phyloP scores from a whole-genome alignment of 2,888 invertebrate genomes.

The Meganola albula region DNA sequence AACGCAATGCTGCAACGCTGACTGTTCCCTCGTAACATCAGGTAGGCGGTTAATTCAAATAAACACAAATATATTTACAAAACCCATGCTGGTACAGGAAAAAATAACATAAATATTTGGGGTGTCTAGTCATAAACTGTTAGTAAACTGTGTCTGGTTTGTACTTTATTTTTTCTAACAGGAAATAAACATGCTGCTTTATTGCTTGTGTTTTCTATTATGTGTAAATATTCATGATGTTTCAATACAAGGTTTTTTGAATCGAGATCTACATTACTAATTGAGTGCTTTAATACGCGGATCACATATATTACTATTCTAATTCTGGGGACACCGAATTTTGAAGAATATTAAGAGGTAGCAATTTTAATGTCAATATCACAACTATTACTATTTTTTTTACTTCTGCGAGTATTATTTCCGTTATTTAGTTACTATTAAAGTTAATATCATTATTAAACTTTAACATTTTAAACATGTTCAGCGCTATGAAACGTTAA shows the following conservation, averaged over 20 bases:
- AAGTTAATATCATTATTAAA: no score
- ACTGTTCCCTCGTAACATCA: conserved; percentile 67
- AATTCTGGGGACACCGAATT: no score
- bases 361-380: no score
- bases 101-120: conserved; percentile 74
- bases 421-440: no score
- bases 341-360: no score
- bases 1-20: conserved; percentile 79
- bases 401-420: no score
- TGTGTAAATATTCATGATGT: conserved; percentile 20
- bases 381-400: no score
- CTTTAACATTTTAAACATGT: no score
- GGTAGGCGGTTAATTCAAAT: conserved; percentile 73
- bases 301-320: no score
- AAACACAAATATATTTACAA: conserved; percentile 75
- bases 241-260: conserved; percentile 27
- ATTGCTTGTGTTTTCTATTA: conserved; percentile 40
- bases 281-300: conserved; percentile 19
- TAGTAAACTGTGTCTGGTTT: conserved; percentile 69
- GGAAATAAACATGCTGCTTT: conserved; percentile 64
- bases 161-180: conserved; percentile 55
- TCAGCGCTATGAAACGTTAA: no score
- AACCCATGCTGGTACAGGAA: conserved; percentile 74
- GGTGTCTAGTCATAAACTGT: conserved; percentile 67
- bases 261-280: conserved; percentile 29